These are phyloP conservation scores for Hemiscyllium ocellatum DNA, from an alignment of 2,113 vertebrate species.

Conservation along the genomic window DNA sequence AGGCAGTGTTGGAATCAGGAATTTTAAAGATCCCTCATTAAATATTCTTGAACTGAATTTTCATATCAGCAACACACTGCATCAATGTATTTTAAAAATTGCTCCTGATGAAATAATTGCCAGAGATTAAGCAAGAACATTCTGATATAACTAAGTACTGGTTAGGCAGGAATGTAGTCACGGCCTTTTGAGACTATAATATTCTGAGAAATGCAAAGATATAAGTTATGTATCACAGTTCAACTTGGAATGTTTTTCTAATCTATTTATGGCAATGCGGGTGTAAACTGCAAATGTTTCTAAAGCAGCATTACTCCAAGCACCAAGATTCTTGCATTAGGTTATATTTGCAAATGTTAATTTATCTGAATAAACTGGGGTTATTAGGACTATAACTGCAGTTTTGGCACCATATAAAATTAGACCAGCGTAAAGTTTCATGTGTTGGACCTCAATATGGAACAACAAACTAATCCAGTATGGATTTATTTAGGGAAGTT, in stretches of 20 bases:
- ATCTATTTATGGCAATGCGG: not conserved
- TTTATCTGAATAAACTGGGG: not conserved
- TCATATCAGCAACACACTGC: not conserved
- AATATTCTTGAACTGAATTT: not conserved
- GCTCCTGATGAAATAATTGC: not conserved
- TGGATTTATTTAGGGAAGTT: too few species aligned
- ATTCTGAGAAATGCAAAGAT: not conserved
- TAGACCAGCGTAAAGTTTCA: not conserved
- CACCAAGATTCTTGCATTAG: not conserved
- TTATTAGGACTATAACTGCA: not conserved
- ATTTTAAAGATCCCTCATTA: not conserved
- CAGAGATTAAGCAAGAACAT: not conserved
- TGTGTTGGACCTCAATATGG: too few species aligned
- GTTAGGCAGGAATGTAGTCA: not conserved
- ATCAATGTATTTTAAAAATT: not conserved
- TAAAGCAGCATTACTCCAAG: not conserved
- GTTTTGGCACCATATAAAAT: not conserved
- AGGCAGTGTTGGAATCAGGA: not conserved
- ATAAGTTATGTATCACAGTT: not conserved
- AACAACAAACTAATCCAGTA: too few species aligned
- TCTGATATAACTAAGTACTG: not conserved
- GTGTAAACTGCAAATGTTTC: not conserved
- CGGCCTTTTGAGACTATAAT: not conserved
- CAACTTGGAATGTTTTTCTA: not conserved
- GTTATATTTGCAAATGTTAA: not conserved